Evolutionary conservation across 2,888 invertebrate genomes (phyloP).

Genomic region (Schizaphis graminum): DNA sequence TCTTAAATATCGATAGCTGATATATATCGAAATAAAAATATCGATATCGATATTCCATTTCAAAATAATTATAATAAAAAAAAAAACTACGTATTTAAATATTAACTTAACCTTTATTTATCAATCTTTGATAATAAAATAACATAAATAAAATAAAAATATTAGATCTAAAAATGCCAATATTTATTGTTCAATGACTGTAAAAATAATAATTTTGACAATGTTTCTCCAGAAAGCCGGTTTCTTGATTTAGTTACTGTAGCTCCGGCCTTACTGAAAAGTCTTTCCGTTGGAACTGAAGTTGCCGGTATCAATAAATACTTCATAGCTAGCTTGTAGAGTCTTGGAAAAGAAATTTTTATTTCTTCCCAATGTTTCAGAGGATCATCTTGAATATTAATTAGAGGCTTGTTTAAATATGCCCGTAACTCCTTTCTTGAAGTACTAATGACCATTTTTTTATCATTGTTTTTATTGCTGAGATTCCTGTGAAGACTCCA

Average conservation of each 20-base stretch:
- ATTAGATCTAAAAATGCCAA: background rate
- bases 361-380: conserved; percentile 20
- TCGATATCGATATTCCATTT: too few species aligned
- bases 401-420: conserved; percentile 15
- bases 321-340: background rate
- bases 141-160: too few species aligned
- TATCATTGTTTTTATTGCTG: background rate
- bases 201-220: conserved; percentile 58
- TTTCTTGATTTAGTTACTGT: conserved; percentile 62
- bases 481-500: background rate
- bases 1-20: too few species aligned
- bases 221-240: conserved; percentile 48
- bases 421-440: background rate
- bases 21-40: too few species aligned
- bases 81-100: too few species aligned
- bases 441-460: background rate
- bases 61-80: too few species aligned
- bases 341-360: conserved; percentile 2
- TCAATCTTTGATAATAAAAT: too few species aligned
- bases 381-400: conserved; percentile 11
- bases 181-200: conserved; percentile 21
- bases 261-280: conserved; percentile 66
- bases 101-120: too few species aligned
- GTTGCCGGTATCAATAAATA: conserved; percentile 32
- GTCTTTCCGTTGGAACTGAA: conserved; percentile 66